Evolutionary conservation across 2,113 vertebrate species (phyloP), one percentile per base, ranked within the genome.

Genomic region (Crocuta crocuta): DNA sequence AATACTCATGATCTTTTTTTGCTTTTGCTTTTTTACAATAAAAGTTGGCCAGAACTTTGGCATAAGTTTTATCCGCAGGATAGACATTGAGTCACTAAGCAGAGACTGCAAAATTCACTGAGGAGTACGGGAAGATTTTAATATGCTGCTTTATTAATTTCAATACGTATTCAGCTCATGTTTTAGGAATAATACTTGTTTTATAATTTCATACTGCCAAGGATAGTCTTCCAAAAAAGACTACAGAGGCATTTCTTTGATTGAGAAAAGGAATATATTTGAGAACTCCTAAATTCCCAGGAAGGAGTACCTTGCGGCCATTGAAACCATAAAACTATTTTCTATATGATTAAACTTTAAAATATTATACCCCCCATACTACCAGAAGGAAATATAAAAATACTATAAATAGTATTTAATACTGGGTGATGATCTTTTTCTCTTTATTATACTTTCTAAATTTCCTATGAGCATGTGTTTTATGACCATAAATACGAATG

Each of bases 121-220:
- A 85, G 4, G 35, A 84, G 10, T 81, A 55, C 33, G 55, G 23
- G 10, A 70, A 33, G 24, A 95, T 74, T 84, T 96, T 82, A 89
- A 80, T 89, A 55, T 79, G 39, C 13, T 96, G 11, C 17, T 90
- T 91, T 94, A 90, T 81, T 88, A 85, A 87, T 85, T 97, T 74
- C 16, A 8, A 71, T 70, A 33, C 76, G 50, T 90, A 80, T n/a
- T 92, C 7, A 61, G 26, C 26, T 95, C 80, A n/a, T 79, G 24
- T 48, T 94, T 97, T 85, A 94, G 16, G 3, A 45, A 12, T 82
- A 94, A 85, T 55, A 9, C 15, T 85, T 74, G 0, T 78, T 87
- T 89, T 24, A 68, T 82, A 95, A 71, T 95, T 86, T 83, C 26
- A 48, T 13, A 45, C 28, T 70, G 15, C 58, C 39, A 84, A 86